Conservation (phyloP, 2,888 invertebrate species). For the Patella depressa region DNA sequence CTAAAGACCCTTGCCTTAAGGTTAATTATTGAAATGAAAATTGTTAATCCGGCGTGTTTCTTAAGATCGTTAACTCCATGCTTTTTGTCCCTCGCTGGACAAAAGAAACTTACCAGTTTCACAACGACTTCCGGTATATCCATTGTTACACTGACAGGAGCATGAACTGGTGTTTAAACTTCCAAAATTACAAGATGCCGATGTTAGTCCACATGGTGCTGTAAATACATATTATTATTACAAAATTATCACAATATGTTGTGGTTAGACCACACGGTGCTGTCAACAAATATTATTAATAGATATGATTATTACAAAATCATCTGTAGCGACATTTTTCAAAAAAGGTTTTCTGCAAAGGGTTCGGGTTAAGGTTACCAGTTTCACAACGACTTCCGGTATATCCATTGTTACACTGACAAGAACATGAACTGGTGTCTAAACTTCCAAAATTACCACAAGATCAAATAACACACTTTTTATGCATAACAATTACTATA, state of each 20-base stretch:
- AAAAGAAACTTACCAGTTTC: background rate
- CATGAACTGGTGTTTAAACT: background rate
- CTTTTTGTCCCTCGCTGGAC: too few relatives aligned
- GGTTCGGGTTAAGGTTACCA: background rate
- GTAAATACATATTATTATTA: background rate
- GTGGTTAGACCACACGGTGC: background rate
- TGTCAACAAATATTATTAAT: background rate
- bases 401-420: background rate
- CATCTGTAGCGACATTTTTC: too few relatives aligned
- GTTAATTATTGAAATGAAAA: too few relatives aligned
- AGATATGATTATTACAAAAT: too few relatives aligned
- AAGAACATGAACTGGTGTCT: background rate
- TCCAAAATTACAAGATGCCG: background rate
- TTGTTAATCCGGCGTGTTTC: too few relatives aligned
- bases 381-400: background rate
- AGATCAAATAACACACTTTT: too few relatives aligned
- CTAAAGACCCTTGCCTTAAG: too few relatives aligned
- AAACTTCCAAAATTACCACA: background rate
- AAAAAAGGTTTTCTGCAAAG: too few relatives aligned
- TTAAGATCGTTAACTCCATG: too few relatives aligned
- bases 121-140: background rate
- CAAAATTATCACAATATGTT: background rate
- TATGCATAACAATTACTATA: too few relatives aligned
- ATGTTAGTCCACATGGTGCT: background rate
- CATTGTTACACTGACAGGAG: background rate